phyloP scores from a whole-genome alignment of 23 tunicate genomes.

The Styela plicata region DNA sequence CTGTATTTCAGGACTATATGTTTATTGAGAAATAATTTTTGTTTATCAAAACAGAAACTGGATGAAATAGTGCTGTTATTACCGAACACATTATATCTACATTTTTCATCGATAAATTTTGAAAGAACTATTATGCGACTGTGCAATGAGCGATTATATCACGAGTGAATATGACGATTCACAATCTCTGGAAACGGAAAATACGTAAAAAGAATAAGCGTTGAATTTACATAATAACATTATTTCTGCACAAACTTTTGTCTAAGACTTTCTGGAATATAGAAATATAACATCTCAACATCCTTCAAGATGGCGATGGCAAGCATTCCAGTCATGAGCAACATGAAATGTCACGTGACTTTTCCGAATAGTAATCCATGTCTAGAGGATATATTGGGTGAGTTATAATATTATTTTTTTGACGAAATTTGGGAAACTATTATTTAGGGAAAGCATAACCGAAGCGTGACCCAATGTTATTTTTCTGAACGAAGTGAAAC shows the following conservation, averaged over 20 bases:
- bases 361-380: conserved; percentile 7
- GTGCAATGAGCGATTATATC: not conserved
- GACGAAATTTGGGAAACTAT: too few relatives aligned
- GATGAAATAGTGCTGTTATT: too few relatives aligned
- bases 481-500: too few relatives aligned
- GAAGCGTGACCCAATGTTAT: too few relatives aligned
- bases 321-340: not conserved
- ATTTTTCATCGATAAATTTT: too few relatives aligned
- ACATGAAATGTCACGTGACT: not conserved
- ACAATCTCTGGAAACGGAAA: not conserved
- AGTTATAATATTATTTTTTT: too few relatives aligned
- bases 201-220: conserved; percentile 1
- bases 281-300: not conserved
- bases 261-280: not conserved
- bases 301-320: conserved; percentile 7
- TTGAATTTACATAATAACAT: not conserved
- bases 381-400: conserved; percentile 9
- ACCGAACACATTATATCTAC: too few relatives aligned
- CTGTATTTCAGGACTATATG: too few relatives aligned
- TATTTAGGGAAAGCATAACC: too few relatives aligned
- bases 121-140: not conserved
- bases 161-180: not conserved
- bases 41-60: too few relatives aligned
- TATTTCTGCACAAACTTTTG: too few relatives aligned
- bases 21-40: too few relatives aligned